Evolutionary conservation across 2,797 vertebrate genomes (phyloP).

Genomic region (Darevskia mixta): DNA sequence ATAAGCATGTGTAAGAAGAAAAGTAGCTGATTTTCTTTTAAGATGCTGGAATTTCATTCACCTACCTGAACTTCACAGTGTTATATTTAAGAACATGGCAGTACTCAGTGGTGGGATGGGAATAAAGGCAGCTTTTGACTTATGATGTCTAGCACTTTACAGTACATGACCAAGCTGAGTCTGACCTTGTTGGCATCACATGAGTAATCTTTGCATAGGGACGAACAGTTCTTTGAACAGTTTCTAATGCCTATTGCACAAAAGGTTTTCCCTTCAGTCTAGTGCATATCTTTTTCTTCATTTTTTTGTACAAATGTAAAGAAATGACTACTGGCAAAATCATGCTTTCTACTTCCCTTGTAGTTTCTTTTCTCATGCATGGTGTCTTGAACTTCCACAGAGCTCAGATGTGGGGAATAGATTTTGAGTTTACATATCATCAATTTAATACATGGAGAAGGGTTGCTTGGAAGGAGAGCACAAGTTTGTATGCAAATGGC

Average conservation of each 20-base stretch:
- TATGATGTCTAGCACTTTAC: conserved; percentile 47
- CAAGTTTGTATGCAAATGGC: neutral
- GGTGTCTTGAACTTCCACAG: neutral
- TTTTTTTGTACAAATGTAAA: conserved; percentile 52
- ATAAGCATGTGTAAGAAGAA: conserved; percentile 46
- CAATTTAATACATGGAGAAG: neutral
- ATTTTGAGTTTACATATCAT: conserved; percentile 1
- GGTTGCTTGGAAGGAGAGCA: neutral
- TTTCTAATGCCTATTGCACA: conserved; percentile 42
- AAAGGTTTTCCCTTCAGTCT: conserved; percentile 39
- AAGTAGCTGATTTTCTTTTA: conserved; percentile 12
- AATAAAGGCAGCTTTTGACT: conserved; percentile 52
- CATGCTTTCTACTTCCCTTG: conserved; percentile 30
- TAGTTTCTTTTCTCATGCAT: neutral
- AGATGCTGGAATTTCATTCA: conserved; percentile 54
- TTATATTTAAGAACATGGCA: conserved; percentile 48
- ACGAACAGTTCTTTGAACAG: conserved; percentile 59
- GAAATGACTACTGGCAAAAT: conserved; percentile 20
- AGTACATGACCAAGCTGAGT: conserved; percentile 41
- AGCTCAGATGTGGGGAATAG: neutral
- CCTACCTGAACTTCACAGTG: conserved; percentile 56
- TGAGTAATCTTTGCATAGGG: conserved; percentile 48
- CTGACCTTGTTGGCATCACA: conserved; percentile 62
- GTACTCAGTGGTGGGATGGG: conserved; percentile 41
- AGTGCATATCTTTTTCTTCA: conserved; percentile 26